Evolutionary conservation across 2,113 vertebrate species (phyloP).

Genomic region (Camelus bactrianus): DNA sequence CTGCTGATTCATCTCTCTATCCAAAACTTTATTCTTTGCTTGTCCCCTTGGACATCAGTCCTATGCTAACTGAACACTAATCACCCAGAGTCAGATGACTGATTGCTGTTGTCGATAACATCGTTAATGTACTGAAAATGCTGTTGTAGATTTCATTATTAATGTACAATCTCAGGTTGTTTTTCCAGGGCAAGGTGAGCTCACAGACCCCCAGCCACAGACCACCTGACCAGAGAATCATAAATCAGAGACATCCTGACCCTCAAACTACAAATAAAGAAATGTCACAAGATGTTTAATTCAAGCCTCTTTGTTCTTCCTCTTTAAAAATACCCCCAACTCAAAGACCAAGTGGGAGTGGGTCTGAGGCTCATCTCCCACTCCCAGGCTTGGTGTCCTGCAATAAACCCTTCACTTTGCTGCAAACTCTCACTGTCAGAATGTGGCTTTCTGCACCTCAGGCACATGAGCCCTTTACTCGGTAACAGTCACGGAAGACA

Average conservation of each 20-base stretch:
- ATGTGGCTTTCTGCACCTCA: no score
- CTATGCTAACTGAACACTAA: neutral
- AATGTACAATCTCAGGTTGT: neutral
- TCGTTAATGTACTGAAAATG: neutral
- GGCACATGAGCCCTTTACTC: no score
- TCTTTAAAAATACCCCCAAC: neutral
- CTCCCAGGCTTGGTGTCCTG: neutral
- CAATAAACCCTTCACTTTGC: neutral
- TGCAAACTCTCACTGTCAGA: neutral
- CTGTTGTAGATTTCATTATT: neutral
- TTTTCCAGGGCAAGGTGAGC: neutral
- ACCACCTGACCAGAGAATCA: neutral
- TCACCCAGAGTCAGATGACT: neutral
- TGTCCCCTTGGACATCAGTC: neutral
- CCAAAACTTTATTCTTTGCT: no score
- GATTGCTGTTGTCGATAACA: neutral
- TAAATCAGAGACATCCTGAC: neutral
- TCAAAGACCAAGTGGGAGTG: neutral
- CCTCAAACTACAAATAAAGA: neutral
- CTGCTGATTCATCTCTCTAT: no score
- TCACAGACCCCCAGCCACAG: neutral
- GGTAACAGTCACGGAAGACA: neutral
- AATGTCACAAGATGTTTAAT: neutral
- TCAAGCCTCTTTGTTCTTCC: neutral
- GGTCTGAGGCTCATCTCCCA: neutral